A percentile compares a stretch with the other conserved stretches of the same genome.
Evolutionary conservation across 2,797 vertebrate genomes (phyloP).

Genomic region (Champsocephalus gunnari): DNA sequence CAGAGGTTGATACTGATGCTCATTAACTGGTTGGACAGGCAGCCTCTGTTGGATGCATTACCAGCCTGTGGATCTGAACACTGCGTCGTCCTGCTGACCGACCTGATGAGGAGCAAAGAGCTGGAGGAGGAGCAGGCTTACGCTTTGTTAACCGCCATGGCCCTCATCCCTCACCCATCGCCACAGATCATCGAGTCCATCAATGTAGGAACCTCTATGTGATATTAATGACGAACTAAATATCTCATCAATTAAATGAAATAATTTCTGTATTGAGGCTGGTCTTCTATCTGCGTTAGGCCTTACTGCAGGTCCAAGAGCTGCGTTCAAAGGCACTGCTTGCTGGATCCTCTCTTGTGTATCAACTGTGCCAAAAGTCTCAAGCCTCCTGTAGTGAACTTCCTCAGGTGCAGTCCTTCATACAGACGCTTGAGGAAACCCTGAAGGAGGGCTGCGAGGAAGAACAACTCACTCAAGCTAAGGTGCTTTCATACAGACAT

Average conservation of each 20-base stretch:
- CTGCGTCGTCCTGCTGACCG: constrained; percentile 85
- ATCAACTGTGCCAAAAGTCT: constrained; percentile 84
- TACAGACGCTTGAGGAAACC: constrained; percentile 78
- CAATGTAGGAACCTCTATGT: constrained; percentile 80
- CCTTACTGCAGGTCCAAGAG: constrained; percentile 79
- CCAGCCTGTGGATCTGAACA: constrained; percentile 88
- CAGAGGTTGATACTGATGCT: constrained; percentile 17
- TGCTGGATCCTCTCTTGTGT: constrained; percentile 83
- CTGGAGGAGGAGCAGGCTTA: constrained; percentile 82
- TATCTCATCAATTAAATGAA: neutral
- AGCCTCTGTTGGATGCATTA: constrained; percentile 87
- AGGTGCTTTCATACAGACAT: constrained; percentile 6
- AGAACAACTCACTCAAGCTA: constrained; percentile 39
- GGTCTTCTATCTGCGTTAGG: constrained; percentile 71
- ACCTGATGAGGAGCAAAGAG: constrained; percentile 82
- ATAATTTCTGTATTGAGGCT: neutral
- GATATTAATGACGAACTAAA: constrained; percentile 1
- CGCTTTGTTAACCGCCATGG: constrained; percentile 84
- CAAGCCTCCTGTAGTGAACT: constrained; percentile 73
- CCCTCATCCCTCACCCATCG: constrained; percentile 86
- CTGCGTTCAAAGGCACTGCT: constrained; percentile 80
- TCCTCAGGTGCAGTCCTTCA: constrained; percentile 81
- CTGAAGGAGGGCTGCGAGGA: constrained; percentile 76
- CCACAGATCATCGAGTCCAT: constrained; percentile 82
- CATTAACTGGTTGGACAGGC: constrained; percentile 78